A percentile compares a stretch with the other conserved stretches of the same genome.
Conservation (phyloP, 2,113 vertebrate species). For the Tachycineta bicolor region DNA sequence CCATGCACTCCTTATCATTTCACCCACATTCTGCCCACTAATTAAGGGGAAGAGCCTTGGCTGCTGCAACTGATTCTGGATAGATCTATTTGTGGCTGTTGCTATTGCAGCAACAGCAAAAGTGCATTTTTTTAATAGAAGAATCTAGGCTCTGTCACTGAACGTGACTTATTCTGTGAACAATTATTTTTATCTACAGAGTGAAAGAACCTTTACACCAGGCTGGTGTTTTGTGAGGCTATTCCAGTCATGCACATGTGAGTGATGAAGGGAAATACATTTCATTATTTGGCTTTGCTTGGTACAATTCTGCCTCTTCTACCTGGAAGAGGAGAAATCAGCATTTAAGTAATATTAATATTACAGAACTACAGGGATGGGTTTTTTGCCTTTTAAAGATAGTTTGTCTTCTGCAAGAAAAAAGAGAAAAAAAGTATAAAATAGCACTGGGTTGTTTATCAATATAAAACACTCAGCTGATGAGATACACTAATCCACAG, state of each 20-base stretch:
- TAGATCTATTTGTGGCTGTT: constrained; percentile 30
- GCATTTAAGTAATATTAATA: neutral
- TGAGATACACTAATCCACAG: neutral
- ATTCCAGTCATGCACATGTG: neutral
- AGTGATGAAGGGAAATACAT: neutral
- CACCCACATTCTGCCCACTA: constrained; percentile 49
- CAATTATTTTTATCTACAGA: constrained; percentile 26
- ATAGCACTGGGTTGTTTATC: neutral
- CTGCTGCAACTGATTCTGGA: constrained; percentile 22
- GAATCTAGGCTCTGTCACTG: constrained; percentile 34
- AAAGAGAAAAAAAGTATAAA: neutral
- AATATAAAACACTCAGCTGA: neutral
- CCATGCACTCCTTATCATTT: constrained; percentile 27
- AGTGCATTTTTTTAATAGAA: neutral
- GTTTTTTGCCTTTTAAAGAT: neutral
- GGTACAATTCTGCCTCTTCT: neutral
- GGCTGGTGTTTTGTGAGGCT: neutral
- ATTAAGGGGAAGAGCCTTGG: constrained; percentile 35
- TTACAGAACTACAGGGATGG: neutral
- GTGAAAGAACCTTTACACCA: constrained; percentile 4
- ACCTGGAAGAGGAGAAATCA: neutral
- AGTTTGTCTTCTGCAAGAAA: neutral
- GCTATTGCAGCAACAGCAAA: constrained; percentile 23
- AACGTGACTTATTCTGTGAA: constrained; percentile 7
- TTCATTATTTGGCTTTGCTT: neutral